Conservation (phyloP, 2,113 vertebrate species). For the Fukomys damarensis region DNA sequence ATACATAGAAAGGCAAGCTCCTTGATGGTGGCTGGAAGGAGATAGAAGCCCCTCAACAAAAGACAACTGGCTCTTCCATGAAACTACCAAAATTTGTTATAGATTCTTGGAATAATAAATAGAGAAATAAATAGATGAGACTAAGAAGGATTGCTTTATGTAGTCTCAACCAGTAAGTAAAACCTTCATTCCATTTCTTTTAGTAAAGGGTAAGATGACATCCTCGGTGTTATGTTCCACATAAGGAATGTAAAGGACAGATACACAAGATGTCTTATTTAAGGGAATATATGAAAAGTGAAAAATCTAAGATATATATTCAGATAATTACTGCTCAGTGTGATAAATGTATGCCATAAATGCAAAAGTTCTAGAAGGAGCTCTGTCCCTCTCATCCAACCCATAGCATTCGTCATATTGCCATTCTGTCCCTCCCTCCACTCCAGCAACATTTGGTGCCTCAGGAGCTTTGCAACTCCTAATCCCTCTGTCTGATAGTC, state of each 20-base stretch:
- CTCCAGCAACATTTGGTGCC: background rate
- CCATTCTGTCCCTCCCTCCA: background rate
- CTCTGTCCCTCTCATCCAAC: background rate
- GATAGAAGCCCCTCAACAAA: background rate
- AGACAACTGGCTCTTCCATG: background rate
- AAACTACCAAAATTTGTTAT: background rate
- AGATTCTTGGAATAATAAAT: background rate
- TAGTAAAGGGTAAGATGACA: background rate
- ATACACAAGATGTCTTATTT: background rate
- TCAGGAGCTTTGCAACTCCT: background rate
- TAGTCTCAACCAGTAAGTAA: background rate
- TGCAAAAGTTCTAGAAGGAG: background rate
- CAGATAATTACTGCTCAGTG: background rate
- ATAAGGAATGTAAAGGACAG: background rate
- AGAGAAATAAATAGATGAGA: background rate
- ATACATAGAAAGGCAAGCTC: slow-evolving; percentile 6
- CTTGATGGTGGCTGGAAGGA: background rate
- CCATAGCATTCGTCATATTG: background rate
- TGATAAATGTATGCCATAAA: background rate
- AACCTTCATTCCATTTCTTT: background rate
- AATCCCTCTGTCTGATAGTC: background rate
- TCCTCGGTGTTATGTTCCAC: background rate
- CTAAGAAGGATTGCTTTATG: background rate
- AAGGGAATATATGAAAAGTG: background rate
- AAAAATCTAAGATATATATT: background rate